Percentiles rank a stretch among this genome's conserved stretches.
These are phyloP conservation scores for Diplazon laetatorius DNA, from an alignment of 2,888 invertebrate species.

Conservation along the genomic window DNA sequence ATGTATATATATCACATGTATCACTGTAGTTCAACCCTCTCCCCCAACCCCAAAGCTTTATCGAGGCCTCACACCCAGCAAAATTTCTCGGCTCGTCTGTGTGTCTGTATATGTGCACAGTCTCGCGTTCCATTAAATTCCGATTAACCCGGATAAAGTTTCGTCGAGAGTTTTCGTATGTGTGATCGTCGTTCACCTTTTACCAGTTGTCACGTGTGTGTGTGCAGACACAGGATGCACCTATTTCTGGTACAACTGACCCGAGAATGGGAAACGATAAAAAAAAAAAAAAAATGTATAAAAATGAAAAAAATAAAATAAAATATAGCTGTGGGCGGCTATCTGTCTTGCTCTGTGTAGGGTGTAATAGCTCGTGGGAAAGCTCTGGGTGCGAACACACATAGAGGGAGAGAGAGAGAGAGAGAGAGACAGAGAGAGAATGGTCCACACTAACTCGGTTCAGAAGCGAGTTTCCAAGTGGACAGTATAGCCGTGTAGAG, in stretches of 20 bases:
- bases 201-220: constrained; percentile 4
- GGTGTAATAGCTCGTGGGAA: constrained; percentile 49
- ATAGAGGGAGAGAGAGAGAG: background rate
- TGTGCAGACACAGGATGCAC: constrained; percentile 1
- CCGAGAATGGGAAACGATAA: background rate
- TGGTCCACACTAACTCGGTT: constrained; percentile 21
- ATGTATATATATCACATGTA: background rate
- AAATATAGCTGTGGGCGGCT: constrained; percentile 22
- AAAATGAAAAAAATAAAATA: constrained; percentile 30
- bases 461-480: constrained; percentile 24
- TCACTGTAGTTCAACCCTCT: background rate
- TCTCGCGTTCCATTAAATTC: constrained; percentile 63
- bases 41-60: too few relatives aligned
- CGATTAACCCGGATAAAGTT: constrained; percentile 65
- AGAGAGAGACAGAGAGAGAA: background rate
- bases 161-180: constrained; percentile 42
- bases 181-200: constrained; percentile 17
- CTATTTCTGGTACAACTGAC: constrained; percentile 4
- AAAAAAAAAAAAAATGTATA: constrained; percentile 31
- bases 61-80: constrained; percentile 29
- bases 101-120: constrained; percentile 40
- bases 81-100: constrained; percentile 2
- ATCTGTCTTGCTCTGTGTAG: constrained; percentile 33
- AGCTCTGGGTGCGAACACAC: constrained; percentile 33
- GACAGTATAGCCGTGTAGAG: background rate